A percentile compares a stretch with the other conserved stretches of the same genome.
These are phyloP conservation scores for Linnaemya vulpina DNA, from an alignment of 2,888 invertebrate genomes.

Conservation along the genomic window DNA sequence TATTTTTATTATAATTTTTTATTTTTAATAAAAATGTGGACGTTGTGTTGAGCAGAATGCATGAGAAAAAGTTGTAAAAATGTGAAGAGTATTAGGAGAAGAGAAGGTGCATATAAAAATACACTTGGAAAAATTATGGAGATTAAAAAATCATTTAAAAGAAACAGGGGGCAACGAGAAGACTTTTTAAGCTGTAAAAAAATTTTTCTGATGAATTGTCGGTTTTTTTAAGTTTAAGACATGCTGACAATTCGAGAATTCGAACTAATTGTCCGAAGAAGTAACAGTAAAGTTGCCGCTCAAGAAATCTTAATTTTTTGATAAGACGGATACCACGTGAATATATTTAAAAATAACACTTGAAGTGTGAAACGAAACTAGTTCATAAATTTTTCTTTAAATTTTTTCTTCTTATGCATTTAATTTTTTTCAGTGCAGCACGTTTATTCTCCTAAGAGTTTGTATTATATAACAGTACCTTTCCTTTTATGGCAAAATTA, in stretches of 20 bases:
- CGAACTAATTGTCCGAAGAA: too few species aligned
- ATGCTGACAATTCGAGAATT: too few species aligned
- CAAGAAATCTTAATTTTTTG: too few species aligned
- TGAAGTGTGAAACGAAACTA: not conserved
- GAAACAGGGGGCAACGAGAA: too few species aligned
- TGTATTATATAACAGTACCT: constrained; percentile 56
- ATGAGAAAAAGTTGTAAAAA: constrained; percentile 41
- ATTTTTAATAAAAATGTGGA: constrained; percentile 22
- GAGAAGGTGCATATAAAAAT: constrained; percentile 8
- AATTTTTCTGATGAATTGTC: too few species aligned
- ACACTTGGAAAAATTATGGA: constrained; percentile 6
- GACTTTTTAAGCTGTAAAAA: too few species aligned
- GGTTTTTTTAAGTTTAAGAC: too few species aligned
- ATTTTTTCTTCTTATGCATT: not conserved
- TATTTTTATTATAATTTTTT: constrained; percentile 22
- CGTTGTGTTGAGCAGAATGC: not conserved
- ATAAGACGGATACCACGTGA: too few species aligned
- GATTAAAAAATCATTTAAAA: too few species aligned
- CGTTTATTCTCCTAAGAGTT: constrained; percentile 28
- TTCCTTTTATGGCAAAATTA: constrained; percentile 35
- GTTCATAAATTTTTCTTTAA: not conserved
- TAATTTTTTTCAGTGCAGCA: constrained; percentile 6
- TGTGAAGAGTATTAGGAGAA: constrained; percentile 27
- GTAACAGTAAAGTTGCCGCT: too few species aligned
- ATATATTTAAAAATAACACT: too few species aligned